These are phyloP conservation scores for Margarornis squamiger DNA, from an alignment of 2,797 vertebrate genomes.

Conservation along the genomic window DNA sequence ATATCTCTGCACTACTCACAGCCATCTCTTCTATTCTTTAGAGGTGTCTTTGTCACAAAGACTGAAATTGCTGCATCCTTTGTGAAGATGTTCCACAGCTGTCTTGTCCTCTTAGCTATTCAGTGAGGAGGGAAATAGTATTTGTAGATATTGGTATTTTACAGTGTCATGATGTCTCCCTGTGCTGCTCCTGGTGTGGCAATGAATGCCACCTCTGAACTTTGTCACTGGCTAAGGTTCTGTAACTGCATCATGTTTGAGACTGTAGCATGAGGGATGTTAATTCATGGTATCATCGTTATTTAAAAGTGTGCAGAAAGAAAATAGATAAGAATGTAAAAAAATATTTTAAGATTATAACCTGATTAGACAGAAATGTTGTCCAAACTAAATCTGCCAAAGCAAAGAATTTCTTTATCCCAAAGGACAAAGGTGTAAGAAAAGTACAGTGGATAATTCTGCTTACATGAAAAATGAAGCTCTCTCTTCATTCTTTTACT, in stretches of 20 bases:
- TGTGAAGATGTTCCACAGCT: neutral
- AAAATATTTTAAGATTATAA: neutral
- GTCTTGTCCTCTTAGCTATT: neutral
- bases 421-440: neutral
- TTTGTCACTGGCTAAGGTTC: neutral
- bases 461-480: neutral
- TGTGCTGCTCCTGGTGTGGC: neutral
- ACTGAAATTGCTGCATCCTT: neutral
- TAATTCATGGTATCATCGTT: neutral
- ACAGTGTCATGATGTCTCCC: neutral
- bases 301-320: neutral
- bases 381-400: neutral
- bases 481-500: neutral
- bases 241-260: neutral
- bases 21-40: neutral
- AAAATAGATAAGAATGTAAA: neutral
- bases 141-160: neutral
- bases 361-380: neutral
- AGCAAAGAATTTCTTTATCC: neutral
- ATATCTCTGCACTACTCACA: neutral
- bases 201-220: neutral
- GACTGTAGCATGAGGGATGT: neutral
- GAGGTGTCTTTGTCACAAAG: neutral
- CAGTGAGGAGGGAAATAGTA: neutral
- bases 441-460: neutral